Evolutionary conservation across 64 coral and sea anemone species (phyloP).

Genomic region (Montipora cactus): DNA sequence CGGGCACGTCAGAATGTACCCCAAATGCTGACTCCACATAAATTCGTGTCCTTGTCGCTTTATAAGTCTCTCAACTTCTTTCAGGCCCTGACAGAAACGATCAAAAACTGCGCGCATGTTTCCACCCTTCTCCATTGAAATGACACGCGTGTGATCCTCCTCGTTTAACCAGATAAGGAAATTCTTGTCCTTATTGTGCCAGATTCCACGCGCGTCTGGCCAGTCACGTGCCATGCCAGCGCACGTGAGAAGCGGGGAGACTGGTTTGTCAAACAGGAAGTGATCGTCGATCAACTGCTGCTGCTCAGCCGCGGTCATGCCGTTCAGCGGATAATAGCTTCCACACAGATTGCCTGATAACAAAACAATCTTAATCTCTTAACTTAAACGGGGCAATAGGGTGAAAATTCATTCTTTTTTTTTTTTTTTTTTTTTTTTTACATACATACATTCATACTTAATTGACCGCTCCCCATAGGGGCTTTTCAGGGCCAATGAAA

Average conservation of each 20-base stretch:
- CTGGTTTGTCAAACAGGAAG: constrained; percentile 99
- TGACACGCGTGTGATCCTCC: constrained; percentile 98
- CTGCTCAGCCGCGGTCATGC: constrained; percentile 94
- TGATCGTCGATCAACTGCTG: constrained; percentile 95
- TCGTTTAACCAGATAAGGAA: constrained; percentile 98
- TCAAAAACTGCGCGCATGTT: constrained; percentile 95
- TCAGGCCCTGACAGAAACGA: constrained; percentile 88
- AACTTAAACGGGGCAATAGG: not conserved
- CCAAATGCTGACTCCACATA: constrained; percentile 99
- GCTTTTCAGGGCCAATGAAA: too few species aligned
- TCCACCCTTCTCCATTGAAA: constrained; percentile 98
- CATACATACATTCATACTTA: too few species aligned
- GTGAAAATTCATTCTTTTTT: too few species aligned
- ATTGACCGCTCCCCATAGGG: too few species aligned
- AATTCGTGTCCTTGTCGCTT: constrained; percentile 90
- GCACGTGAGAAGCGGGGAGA: constrained; percentile 97
- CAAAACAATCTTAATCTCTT: not conserved
- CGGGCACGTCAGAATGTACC: constrained; percentile 95
- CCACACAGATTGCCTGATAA: constrained; percentile 88
- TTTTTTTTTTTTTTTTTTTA: too few species aligned
- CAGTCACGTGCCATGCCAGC: constrained; percentile 99
- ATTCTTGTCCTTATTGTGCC: constrained; percentile 93
- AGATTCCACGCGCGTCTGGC: constrained; percentile 99
- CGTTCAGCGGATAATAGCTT: constrained; percentile 92
- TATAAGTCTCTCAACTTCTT: constrained; percentile 96